Percentiles rank a stretch among this genome's conserved stretches.
These are phyloP conservation scores for Todiramphus chloris DNA, from an alignment of 2,113 vertebrate species.

Conservation along the genomic window DNA sequence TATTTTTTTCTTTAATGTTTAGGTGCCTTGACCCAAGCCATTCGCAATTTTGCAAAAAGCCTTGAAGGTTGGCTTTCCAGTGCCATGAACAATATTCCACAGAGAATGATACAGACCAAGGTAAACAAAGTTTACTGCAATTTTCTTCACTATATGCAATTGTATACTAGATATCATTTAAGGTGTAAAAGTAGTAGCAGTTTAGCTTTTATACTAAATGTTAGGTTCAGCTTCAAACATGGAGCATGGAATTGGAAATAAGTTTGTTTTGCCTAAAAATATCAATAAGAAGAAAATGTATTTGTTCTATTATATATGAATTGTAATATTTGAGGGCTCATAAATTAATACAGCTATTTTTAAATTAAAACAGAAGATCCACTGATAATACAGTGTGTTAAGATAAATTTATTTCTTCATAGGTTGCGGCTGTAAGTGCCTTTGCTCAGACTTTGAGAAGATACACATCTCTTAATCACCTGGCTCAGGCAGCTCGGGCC, in stretches of 20 bases:
- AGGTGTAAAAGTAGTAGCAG: not conserved
- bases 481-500: slow-evolving; percentile 95
- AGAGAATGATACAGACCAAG: slow-evolving; percentile 98
- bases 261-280: slow-evolving; percentile 38
- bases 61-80: slow-evolving; percentile 98
- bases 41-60: slow-evolving; percentile 99
- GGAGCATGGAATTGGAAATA: slow-evolving; percentile 12
- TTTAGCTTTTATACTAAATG: slow-evolving; percentile 1
- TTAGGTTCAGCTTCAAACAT: not conserved
- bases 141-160: not conserved
- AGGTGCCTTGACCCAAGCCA: slow-evolving; percentile 99
- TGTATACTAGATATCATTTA: not conserved
- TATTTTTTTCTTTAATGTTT: too few relatives aligned
- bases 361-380: slow-evolving; percentile 1
- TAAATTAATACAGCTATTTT: slow-evolving; percentile 7
- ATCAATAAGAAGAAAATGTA: not conserved
- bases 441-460: slow-evolving; percentile 97
- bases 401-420: slow-evolving; percentile 25
- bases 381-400: not conserved
- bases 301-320: slow-evolving; percentile 20
- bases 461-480: slow-evolving; percentile 96
- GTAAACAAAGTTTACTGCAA: slow-evolving; percentile 66
- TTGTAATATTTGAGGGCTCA: slow-evolving; percentile 3
- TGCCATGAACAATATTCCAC: slow-evolving; percentile 98
- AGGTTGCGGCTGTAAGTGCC: slow-evolving; percentile 95